Percentiles rank a stretch among this genome's conserved stretches.
Evolutionary conservation across 2,888 invertebrate genomes (phyloP).

Genomic region (Lithodes maja): DNA sequence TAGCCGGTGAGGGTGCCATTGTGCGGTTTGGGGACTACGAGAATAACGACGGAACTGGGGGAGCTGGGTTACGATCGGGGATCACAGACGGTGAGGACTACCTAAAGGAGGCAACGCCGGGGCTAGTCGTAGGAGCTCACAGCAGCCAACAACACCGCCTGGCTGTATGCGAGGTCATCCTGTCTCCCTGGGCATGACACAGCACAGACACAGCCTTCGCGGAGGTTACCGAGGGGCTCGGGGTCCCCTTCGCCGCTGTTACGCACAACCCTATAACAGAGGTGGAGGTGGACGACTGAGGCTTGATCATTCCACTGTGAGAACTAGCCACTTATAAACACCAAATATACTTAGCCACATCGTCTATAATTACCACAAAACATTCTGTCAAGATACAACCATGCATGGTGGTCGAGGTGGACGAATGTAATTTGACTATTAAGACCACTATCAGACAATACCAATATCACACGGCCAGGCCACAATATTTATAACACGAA

Average conservation of each 20-base stretch:
- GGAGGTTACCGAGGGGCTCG: conserved; percentile 44
- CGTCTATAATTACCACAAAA: background rate
- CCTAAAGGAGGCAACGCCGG: conserved; percentile 40
- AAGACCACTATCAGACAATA: no score
- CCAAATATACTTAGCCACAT: background rate
- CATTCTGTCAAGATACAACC: background rate
- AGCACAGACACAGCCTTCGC: conserved; percentile 56
- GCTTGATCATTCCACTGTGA: conserved; percentile 39
- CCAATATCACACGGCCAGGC: no score
- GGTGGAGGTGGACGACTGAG: conserved; percentile 50
- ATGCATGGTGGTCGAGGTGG: no score
- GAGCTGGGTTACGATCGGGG: conserved; percentile 35
- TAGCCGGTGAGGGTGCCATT: conserved; percentile 49
- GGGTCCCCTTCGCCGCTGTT: conserved; percentile 27
- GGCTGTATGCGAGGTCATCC: conserved; percentile 46
- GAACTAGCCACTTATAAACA: background rate
- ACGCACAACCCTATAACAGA: conserved; percentile 44
- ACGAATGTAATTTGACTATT: no score
- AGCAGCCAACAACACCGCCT: conserved; percentile 34
- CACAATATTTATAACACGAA: no score
- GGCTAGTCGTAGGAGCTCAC: conserved; percentile 53
- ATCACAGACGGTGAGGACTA: conserved; percentile 34
- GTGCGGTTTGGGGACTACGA: conserved; percentile 57
- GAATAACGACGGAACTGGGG: conserved; percentile 54
- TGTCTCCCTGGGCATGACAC: conserved; percentile 36